Evolutionary conservation across 2,888 invertebrate species (phyloP), one percentile per base, ranked within the genome.

Genomic region (Sericinus montela): DNA sequence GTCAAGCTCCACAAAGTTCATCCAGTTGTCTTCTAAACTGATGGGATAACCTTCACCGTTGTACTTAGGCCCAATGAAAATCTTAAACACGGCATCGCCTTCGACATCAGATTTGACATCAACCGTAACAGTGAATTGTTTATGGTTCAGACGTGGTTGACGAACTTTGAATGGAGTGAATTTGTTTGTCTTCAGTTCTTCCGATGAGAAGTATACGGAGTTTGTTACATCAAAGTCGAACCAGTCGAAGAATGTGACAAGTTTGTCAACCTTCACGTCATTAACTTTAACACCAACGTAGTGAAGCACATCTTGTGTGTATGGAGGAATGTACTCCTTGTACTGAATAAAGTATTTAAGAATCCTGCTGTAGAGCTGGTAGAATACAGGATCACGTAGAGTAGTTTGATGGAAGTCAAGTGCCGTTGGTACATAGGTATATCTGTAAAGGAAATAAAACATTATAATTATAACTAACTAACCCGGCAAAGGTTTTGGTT

Each of bases 331-430:
- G 56, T 89, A 88, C 54, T 75, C 67, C 67, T 93, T 93, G 87
- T 91, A 93, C 39, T 91, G 85, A 56, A 84, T 75, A 66, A 92
- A 89, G 39, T 89, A 81, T 50, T 90, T 73, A 38, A 90, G 65
- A 54, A 93, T 82, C 50, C 91, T 91, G 73, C 93, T 92, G 69
- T 92, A 92, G 51, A 94, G 78, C 57, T 91, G 90, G 73, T 92
- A 95, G 90, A 93, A 94, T 37, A 92, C 89, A 15, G 94, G 94
- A 69, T 95, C 94, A 55, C 94, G 92, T 56, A 93, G 78, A 60
- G 92, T 90, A 4, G 94, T 93, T 64, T 91, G 90, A 65, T 91
- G 92, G 55, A 89, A 84, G 62, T 93, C 91, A 55, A 93, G 75
- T 1, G 91, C 84, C 7, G 91, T 85, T n/a, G 93, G 92, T 6